Conservation (phyloP, 2,888 invertebrate genomes). For the Xylophagus ater region DNA sequence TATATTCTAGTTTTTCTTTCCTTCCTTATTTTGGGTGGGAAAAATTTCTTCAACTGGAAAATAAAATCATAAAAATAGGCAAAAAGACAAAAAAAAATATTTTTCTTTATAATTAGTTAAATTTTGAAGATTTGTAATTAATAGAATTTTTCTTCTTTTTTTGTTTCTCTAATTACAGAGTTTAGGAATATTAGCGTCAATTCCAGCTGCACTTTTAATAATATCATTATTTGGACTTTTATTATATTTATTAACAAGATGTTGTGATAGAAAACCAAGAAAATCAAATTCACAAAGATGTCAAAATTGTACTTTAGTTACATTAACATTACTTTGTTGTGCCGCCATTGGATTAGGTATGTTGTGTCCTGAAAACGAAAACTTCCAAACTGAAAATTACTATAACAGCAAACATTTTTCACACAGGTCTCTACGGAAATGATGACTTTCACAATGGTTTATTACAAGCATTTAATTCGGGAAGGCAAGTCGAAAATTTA, state of each 20-base stretch:
- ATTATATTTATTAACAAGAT: constrained; percentile 86
- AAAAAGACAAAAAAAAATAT: too few relatives aligned
- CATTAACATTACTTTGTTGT: constrained; percentile 69
- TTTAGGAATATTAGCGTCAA: constrained; percentile 81
- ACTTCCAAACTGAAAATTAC: too few relatives aligned
- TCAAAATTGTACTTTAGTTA: constrained; percentile 38
- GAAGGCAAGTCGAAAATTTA: constrained; percentile 68
- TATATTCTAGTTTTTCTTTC: too few relatives aligned
- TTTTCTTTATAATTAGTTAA: background rate
- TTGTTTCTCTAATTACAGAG: constrained; percentile 62
- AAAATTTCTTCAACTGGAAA: too few relatives aligned
- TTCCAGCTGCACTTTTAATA: constrained; percentile 87
- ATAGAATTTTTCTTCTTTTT: constrained; percentile 23
- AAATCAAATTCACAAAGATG: constrained; percentile 41
- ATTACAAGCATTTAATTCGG: constrained; percentile 67
- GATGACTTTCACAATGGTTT: constrained; percentile 89
- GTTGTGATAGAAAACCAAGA: constrained; percentile 87
- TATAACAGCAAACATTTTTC: background rate
- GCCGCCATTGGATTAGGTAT: constrained; percentile 73
- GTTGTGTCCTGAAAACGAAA: too few relatives aligned
- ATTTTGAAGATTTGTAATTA: background rate
- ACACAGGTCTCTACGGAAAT: constrained; percentile 71
- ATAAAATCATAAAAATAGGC: too few relatives aligned
- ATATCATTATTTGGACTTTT: constrained; percentile 78
- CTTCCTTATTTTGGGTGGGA: too few relatives aligned